Percentiles rank a stretch among this genome's conserved stretches.
These are phyloP conservation scores for Aplochiton taeniatus DNA, from an alignment of 2,797 vertebrate species.

Conservation along the genomic window DNA sequence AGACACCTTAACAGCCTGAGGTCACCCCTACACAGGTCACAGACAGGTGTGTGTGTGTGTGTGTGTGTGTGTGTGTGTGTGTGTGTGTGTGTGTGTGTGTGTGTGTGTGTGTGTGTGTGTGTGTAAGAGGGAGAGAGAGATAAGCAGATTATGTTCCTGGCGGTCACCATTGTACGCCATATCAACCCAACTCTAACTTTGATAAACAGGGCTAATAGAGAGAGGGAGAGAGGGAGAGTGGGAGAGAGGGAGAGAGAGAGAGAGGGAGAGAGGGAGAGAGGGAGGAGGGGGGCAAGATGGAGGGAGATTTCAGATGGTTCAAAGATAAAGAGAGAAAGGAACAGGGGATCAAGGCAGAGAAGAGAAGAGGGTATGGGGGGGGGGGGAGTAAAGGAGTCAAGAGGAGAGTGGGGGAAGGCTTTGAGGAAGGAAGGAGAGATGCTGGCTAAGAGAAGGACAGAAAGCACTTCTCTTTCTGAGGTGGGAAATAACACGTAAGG, in stretches of 20 bases:
- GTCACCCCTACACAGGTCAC: conserved; percentile 22
- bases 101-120: conserved; percentile 7
- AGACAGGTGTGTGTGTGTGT: conserved; percentile 8
- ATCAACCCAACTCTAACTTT: conserved; percentile 55
- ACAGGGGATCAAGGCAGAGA: not conserved
- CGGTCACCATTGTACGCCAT: conserved; percentile 52
- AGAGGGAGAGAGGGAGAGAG: not conserved
- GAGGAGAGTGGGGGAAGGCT: not conserved
- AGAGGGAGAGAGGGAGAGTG: not conserved
- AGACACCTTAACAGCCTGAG: conserved; percentile 38
- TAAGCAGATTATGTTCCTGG: conserved; percentile 44
- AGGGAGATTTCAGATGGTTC: not conserved
- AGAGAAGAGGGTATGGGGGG: not conserved
- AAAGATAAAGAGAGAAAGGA: not conserved
- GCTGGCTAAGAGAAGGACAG: not conserved
- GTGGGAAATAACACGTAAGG: too few species aligned
- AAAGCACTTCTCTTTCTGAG: not conserved
- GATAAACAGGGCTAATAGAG: conserved; percentile 33
- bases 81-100: conserved; percentile 29
- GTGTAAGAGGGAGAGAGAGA: conserved; percentile 16
- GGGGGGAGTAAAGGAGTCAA: too few species aligned
- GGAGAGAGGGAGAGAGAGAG: not conserved
- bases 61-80: conserved; percentile 10
- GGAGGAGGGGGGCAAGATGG: not conserved
- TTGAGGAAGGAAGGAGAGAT: not conserved